Evolutionary conservation across 2,888 invertebrate species (phyloP).

Genomic region (Tuta absoluta): DNA sequence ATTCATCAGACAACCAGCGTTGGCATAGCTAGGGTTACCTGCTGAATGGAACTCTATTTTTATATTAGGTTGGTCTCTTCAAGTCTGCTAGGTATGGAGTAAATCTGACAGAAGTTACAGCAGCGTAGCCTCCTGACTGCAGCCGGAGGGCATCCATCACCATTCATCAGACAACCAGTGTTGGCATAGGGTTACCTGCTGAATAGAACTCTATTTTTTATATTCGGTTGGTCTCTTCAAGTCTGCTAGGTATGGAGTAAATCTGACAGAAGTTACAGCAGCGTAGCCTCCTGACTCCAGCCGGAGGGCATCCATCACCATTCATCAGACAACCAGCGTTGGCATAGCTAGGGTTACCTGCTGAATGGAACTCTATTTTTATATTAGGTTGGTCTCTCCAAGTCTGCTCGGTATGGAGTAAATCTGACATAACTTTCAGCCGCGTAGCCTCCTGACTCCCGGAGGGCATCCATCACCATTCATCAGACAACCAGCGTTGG

Average conservation of each 20-base stretch:
- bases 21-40: slow-evolving; percentile 4
- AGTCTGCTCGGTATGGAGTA: not conserved
- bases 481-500: slow-evolving; percentile 32
- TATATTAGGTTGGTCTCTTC: not conserved
- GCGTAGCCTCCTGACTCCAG: slow-evolving; percentile 14
- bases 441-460: slow-evolving; percentile 14
- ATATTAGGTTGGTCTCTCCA: not conserved
- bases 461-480: slow-evolving; percentile 39
- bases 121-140: slow-evolving; percentile 13
- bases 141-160: slow-evolving; percentile 38
- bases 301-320: slow-evolving; percentile 38
- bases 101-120: slow-evolving; percentile 12
- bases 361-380: not conserved
- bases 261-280: slow-evolving; percentile 8
- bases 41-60: not conserved
- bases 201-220: not conserved
- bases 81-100: not conserved
- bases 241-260: too few species aligned
- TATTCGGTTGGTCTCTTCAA: not conserved
- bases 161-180: slow-evolving; percentile 35
- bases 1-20: slow-evolving; percentile 35
- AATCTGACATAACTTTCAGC: slow-evolving; percentile 10
- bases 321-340: slow-evolving; percentile 33
- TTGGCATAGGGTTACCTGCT: slow-evolving; percentile 8
- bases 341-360: not conserved